Evolutionary conservation across 1,140 invertebrate species (phyloP).

Genomic region (Oryzaephilus surinamensis): DNA sequence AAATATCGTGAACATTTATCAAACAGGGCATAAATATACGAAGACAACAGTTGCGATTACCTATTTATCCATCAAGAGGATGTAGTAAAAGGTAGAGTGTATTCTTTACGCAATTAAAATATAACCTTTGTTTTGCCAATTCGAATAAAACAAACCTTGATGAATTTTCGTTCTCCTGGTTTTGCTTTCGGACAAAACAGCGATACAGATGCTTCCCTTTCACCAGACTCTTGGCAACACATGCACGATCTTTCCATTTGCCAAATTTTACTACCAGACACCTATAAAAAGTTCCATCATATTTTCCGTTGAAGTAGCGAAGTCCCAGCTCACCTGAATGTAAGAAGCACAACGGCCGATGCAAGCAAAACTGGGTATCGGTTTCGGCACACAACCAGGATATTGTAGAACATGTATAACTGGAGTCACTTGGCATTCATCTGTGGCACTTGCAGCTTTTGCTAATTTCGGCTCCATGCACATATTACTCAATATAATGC

Average conservation of each 20-base stretch:
- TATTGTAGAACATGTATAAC: constrained; percentile 87
- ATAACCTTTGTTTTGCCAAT: no score
- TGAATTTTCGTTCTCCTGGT: constrained; percentile 71
- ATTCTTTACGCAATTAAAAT: no score
- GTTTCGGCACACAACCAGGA: constrained; percentile 84
- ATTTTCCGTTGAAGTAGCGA: neutral
- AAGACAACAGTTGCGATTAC: no score
- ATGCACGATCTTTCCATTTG: constrained; percentile 91
- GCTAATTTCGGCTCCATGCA: constrained; percentile 26
- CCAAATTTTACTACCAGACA: constrained; percentile 93
- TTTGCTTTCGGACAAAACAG: constrained; percentile 83
- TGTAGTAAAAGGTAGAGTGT: no score
- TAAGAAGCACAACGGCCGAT: constrained; percentile 84
- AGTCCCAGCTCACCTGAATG: constrained; percentile 57
- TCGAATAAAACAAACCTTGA: constrained; percentile 55
- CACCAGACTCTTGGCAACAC: constrained; percentile 89
- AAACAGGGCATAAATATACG: no score
- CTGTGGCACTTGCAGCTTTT: constrained; percentile 41
- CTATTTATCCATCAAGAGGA: no score
- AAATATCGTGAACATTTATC: no score
- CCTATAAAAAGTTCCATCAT: constrained; percentile 42
- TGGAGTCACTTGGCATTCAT: constrained; percentile 83
- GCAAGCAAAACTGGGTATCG: constrained; percentile 88
- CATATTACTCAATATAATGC: constrained; percentile 26
- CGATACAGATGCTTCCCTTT: constrained; percentile 78